Percentiles rank a stretch among this genome's conserved stretches.
phyloP scores from a whole-genome alignment of 2,113 vertebrate genomes.

The Tupaia tana region DNA sequence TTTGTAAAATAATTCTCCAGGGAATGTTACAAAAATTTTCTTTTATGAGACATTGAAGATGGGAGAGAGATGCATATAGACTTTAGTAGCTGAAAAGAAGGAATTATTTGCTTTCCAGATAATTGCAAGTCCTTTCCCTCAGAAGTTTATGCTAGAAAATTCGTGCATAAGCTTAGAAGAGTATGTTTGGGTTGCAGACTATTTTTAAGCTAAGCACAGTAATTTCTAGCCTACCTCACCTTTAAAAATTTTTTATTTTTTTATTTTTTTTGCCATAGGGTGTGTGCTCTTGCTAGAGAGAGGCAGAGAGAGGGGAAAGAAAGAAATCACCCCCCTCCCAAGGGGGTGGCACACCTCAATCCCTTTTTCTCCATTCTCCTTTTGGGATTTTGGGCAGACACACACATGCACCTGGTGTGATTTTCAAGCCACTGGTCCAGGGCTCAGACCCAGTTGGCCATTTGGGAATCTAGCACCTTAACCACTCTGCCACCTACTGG shows the following conservation, averaged over 20 bases:
- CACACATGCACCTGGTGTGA: no score
- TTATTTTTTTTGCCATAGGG: no score
- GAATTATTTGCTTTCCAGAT: slow-evolving; percentile 31
- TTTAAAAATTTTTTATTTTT: not conserved
- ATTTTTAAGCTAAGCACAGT: slow-evolving; percentile 47
- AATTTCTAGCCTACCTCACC: not conserved
- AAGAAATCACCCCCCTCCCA: no score
- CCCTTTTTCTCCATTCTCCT: no score
- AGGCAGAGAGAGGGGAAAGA: no score
- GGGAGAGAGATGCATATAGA: not conserved
- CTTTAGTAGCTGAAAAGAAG: not conserved
- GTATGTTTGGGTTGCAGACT: slow-evolving; percentile 22
- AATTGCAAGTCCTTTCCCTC: not conserved
- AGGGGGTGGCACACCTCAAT: no score
- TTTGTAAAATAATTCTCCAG: slow-evolving; percentile 21
- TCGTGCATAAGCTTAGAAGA: slow-evolving; percentile 43
- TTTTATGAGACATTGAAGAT: not conserved
- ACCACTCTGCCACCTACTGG: no score
- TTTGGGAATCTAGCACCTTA: no score
- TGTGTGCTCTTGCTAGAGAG: no score
- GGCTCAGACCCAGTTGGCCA: no score
- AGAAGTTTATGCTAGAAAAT: slow-evolving; percentile 4
- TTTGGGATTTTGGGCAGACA: no score
- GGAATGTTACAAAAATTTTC: not conserved
- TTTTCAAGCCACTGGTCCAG: no score